Percentiles rank a stretch among this genome's conserved stretches.
Evolutionary conservation across 2,888 invertebrate genomes (phyloP).

Genomic region (Orthosia gothica): DNA sequence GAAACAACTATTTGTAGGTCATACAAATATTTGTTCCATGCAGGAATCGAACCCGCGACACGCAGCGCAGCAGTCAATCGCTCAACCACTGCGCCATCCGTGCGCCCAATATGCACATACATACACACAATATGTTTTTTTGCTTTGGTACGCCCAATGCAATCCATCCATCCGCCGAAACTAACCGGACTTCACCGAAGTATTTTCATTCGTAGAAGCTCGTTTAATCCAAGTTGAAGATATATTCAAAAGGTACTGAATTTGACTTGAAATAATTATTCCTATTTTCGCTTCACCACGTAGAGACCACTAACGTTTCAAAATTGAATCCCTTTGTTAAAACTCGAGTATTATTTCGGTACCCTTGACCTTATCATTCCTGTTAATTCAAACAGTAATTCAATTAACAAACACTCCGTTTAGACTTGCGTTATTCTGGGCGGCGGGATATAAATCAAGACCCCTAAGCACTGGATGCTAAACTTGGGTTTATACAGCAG

Average conservation of each 20-base stretch:
- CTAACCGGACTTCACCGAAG: no score
- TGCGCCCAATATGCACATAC: no score
- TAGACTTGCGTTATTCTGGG: slow-evolving; percentile 45
- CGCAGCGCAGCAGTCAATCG: no score
- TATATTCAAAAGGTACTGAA: no score
- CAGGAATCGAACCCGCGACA: no score
- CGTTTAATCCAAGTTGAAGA: no score
- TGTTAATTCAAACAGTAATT: slow-evolving; percentile 58
- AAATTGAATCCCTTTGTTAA: slow-evolving; percentile 9
- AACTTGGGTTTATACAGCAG: slow-evolving; percentile 39
- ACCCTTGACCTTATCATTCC: slow-evolving; percentile 33
- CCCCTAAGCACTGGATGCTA: slow-evolving; percentile 30
- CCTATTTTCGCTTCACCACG: neutral
- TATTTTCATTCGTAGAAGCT: neutral
- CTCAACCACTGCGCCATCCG: no score
- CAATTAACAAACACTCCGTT: slow-evolving; percentile 57
- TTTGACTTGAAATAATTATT: neutral
- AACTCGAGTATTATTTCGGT: slow-evolving; percentile 13
- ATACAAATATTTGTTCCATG: no score
- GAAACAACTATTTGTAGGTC: no score
- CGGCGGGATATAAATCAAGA: slow-evolving; percentile 57
- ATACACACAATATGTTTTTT: no score
- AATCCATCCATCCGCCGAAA: no score
- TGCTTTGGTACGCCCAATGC: no score
- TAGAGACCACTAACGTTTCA: neutral